Evolutionary conservation across 2,888 invertebrate species (phyloP).

Genomic region (Adineta ricciae): DNA sequence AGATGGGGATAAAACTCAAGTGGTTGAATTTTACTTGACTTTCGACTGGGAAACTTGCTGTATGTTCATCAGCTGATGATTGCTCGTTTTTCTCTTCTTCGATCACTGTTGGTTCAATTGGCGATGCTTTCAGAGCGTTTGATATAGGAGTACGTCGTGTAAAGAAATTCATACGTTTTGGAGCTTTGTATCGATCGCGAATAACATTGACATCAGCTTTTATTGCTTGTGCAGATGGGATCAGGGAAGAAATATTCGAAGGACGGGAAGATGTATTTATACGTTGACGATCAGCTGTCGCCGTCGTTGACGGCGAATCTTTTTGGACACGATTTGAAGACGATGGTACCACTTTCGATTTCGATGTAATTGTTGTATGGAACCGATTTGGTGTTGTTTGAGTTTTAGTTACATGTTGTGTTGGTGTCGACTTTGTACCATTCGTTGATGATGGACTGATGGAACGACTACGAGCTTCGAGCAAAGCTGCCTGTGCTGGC

Average conservation of each 20-base stretch:
- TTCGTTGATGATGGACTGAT: background rate
- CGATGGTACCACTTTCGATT: background rate
- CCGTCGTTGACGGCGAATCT: background rate
- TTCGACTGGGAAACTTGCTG: background rate
- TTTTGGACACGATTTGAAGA: background rate
- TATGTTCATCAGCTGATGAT: background rate
- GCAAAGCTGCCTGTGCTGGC: background rate
- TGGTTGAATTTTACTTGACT: background rate
- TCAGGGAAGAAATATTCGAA: background rate
- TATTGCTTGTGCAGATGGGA: background rate
- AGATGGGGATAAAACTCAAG: background rate
- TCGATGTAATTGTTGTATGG: background rate
- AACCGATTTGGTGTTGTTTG: background rate
- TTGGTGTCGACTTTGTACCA: background rate
- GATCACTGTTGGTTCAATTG: background rate
- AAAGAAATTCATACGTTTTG: background rate
- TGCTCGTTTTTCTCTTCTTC: background rate
- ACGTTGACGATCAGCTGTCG: background rate
- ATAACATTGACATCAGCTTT: background rate
- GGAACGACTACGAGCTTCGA: background rate
- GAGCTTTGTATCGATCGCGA: background rate
- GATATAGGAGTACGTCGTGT: background rate
- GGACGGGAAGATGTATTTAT: background rate
- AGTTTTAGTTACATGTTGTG: background rate
- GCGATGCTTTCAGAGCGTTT: background rate